These are phyloP conservation scores for Scatophagus argus DNA, from an alignment of 2,113 vertebrate species.

Conservation along the genomic window DNA sequence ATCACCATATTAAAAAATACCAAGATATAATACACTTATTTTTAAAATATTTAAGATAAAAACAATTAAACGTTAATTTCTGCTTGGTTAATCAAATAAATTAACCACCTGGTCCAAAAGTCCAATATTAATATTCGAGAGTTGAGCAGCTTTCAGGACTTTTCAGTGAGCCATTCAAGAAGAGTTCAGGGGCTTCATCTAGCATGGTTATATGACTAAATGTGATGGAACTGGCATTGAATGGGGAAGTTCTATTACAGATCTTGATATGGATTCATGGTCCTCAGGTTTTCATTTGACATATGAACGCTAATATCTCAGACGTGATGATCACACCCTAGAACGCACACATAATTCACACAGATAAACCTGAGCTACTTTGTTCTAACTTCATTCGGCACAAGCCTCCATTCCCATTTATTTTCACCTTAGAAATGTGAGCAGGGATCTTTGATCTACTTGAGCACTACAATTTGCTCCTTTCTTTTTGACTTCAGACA, in stretches of 20 bases:
- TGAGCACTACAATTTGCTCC: background rate
- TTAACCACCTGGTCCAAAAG: background rate
- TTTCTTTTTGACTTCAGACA: background rate
- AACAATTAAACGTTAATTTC: background rate
- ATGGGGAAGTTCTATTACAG: background rate
- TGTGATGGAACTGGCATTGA: background rate
- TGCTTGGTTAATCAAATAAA: background rate
- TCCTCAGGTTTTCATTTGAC: background rate
- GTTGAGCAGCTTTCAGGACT: too few relatives aligned
- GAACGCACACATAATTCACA: background rate
- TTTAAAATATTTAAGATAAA: background rate
- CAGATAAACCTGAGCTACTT: background rate
- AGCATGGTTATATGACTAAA: background rate
- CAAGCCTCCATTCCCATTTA: background rate
- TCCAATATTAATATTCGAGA: too few relatives aligned
- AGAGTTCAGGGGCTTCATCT: too few relatives aligned
- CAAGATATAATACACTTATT: background rate
- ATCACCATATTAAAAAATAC: background rate
- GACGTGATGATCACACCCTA: background rate
- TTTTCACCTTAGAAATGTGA: background rate
- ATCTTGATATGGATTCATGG: background rate
- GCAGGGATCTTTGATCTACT: background rate
- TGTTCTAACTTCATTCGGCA: background rate
- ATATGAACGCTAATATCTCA: background rate
- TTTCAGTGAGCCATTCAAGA: too few relatives aligned